These are phyloP conservation scores for Paracentrotus lividus DNA, from an alignment of 53 echinoderm and acorn worm genomes.

Conservation along the genomic window DNA sequence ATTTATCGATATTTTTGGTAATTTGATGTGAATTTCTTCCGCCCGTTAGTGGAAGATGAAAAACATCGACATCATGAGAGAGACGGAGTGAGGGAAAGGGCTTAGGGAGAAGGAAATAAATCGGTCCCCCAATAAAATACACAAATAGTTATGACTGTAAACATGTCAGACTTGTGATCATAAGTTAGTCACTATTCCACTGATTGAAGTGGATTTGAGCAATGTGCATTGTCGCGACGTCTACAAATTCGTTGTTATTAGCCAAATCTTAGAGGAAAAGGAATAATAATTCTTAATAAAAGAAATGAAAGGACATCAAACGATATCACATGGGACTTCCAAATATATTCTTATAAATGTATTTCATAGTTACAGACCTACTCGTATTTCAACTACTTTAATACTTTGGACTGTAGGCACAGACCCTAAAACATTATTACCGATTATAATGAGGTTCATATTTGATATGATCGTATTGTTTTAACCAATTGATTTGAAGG, in stretches of 20 bases:
- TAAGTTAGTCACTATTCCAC: slow-evolving; percentile 32
- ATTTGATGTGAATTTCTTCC: slow-evolving; percentile 70
- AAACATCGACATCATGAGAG: slow-evolving; percentile 28
- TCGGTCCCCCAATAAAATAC: slow-evolving; percentile 37
- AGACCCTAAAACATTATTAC: not conserved
- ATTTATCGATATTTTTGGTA: slow-evolving; percentile 71
- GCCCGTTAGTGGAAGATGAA: slow-evolving; percentile 30
- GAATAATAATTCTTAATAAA: not conserved
- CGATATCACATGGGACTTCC: not conserved
- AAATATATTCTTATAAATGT: not conserved
- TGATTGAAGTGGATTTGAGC: slow-evolving; percentile 59
- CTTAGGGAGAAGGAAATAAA: slow-evolving; percentile 33
- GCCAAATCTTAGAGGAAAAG: not conserved
- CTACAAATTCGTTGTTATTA: slow-evolving; percentile 54
- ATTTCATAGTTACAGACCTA: not conserved
- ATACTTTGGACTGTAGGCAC: not conserved
- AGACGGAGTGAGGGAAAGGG: slow-evolving; percentile 23
- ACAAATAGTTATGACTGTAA: slow-evolving; percentile 56
- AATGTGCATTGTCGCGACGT: slow-evolving; percentile 43
- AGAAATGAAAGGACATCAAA: not conserved
- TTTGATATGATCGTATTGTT: not conserved
- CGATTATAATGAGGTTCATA: not conserved
- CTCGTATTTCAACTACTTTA: not conserved
- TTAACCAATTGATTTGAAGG: not conserved
- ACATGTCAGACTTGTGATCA: slow-evolving; percentile 63